Conservation (phyloP, 2,797 vertebrate genomes). For the Chrysocyon brachyurus region DNA sequence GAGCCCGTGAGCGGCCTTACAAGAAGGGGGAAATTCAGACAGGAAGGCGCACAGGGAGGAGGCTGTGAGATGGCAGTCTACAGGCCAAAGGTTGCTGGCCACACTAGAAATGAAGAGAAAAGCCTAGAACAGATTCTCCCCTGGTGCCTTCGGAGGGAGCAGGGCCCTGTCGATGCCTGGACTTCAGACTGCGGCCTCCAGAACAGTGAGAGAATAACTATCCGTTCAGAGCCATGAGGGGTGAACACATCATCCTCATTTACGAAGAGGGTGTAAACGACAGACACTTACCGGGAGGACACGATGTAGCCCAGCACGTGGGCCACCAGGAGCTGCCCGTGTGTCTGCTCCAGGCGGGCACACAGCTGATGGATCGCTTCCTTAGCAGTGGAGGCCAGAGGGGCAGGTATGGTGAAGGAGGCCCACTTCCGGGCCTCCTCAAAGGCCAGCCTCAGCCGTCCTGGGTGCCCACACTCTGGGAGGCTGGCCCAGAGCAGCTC, state of each 20-base stretch:
- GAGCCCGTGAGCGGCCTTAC: background rate
- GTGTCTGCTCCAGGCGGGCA: conserved; percentile 89
- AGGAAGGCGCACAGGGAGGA: background rate
- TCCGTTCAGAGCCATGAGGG: background rate
- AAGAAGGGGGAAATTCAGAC: background rate
- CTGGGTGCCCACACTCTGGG: conserved; percentile 86
- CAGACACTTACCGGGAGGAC: conserved; percentile 88
- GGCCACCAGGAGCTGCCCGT: conserved; percentile 89
- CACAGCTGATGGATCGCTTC: conserved; percentile 88
- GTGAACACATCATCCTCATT: rapidly evolving
- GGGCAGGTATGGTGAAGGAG: conserved; percentile 85
- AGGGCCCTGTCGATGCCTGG: rapidly evolving
- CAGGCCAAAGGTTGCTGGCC: background rate
- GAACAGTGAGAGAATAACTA: too few species aligned
- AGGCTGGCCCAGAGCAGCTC: conserved; percentile 86
- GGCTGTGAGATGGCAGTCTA: rapidly evolving
- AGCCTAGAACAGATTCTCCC: background rate
- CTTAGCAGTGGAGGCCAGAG: conserved; percentile 80
- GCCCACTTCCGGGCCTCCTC: conserved; percentile 89
- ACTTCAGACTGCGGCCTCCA: background rate
- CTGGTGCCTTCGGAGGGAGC: background rate
- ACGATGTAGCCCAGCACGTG: conserved; percentile 89
- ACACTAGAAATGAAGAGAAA: background rate
- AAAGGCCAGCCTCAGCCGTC: conserved; percentile 90
- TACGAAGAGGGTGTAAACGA: background rate